Evolutionary conservation across 1,140 invertebrate species (phyloP), one percentile per base, ranked within the genome.

Genomic region (Elymnias hypermnestra): DNA sequence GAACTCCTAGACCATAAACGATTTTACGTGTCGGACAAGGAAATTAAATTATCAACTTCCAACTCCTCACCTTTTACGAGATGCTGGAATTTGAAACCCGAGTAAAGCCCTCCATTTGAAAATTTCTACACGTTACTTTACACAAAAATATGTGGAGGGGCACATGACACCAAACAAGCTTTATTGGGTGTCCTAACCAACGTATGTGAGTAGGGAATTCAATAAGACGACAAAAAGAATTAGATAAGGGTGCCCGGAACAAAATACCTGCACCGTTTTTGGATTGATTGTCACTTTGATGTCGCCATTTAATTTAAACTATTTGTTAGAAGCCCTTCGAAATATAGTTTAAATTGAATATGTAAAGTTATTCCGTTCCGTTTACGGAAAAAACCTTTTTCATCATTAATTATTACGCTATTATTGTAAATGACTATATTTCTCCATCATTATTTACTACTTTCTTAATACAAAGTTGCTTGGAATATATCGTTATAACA

Each of bases 11-110:
- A 62, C 61, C 62, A 64, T 79, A 81, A 79, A 81, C 71, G 75
- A 78, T 62, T 74, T 77, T 76, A 77, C 72, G 75, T 83, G 71
- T 79, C 66, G 65, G 72, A 81, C 63, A 68, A 67, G 68, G 63
- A 76, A 84, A 84, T 84, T 73, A 79, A 84, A 84, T 82, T 81
- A 82, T 73, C 69, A 74, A 75, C 74, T 79, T 65, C 67, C 43
- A 69, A 68, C 59, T 72, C 77, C 53, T 62, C 69, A 72, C 72
- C 68, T 72, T 67, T 71, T 68, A 60, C 49, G 59, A 63, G 60
- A 71, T 64, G 63, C 66, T 31, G 66, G 66, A 72, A 76, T 71
- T 69, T 57, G 61, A 65, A 61, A 54, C 47, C 60, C 54, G 52
- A 65, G 69, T 67, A 70, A 54, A 59, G 41, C 63, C 57, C 41